Base-by-base conservation (phyloP, 2,888 invertebrate species). In the Polylopha cassiicola region DNA sequence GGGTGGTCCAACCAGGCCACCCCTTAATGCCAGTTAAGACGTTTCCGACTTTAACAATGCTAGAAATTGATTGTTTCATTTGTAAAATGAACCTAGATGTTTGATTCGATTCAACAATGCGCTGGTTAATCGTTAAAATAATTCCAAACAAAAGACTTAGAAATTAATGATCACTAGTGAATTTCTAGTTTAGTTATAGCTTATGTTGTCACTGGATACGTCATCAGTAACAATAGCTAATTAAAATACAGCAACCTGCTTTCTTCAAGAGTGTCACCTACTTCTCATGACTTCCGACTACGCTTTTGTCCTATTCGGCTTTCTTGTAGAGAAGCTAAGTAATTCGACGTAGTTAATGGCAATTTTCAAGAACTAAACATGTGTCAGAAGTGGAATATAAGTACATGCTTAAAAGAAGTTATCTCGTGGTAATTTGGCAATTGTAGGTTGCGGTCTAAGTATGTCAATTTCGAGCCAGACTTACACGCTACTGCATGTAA, bases 281-380 rank as follows among this genome's bases (percentile, higher is more conserved):
- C 65, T 80, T 81, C 81, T 76, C 81, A 81, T 77, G 80, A 75
- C 74, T 76, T 71, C 67, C 63, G 67, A 58, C 53, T 47, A 51
- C 58, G 51, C 56, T 62, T 67, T 64, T 61, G 57, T 65, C 53
- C 53, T 55, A 71, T 72, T 69, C 70, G 64, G 73, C 78, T 79
- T 77, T 77, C 75, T 65, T 72, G 20, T 9, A n/a, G n/a, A n/a
- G n/a, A n/a, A 15, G 31, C n/a, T 17, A 16, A 28, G 23, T 41
- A 21, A 36, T 24, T 41, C 15, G 23, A 33, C 6, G 13, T 18
- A 10, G 28, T 34, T 41, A 26, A 30, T 36, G 24, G 8, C 16
- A n/a, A n/a, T n/a, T n/a, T n/a, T n/a, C n/a, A n/a, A n/a, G 11
- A 29, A 29, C 28, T 34, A 39, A 41, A 36, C 30, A n/a, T n/a